phyloP scores from a whole-genome alignment of 2,888 invertebrate genomes.

The Dastarcus helophoroides region DNA sequence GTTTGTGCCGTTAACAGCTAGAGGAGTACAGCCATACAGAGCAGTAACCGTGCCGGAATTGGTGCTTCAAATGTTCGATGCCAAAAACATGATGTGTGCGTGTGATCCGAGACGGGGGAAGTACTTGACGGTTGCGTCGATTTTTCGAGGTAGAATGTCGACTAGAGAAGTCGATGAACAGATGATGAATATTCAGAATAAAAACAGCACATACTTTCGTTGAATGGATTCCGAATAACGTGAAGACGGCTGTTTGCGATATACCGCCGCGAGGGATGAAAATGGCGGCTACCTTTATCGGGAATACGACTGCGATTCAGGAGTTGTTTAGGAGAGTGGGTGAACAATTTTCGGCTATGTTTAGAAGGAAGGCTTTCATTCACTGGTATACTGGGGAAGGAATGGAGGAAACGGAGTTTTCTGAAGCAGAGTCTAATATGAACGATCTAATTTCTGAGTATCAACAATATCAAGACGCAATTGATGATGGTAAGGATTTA shows the following conservation, averaged over 20 bases:
- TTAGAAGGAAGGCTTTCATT: constrained; percentile 61
- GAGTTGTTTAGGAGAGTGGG: constrained; percentile 59
- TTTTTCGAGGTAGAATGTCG: constrained; percentile 63
- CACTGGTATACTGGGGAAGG: constrained; percentile 70
- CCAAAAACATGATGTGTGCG: constrained; percentile 82
- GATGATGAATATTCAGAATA: constrained; percentile 56
- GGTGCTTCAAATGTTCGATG: constrained; percentile 72
- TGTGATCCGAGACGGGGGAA: constrained; percentile 71
- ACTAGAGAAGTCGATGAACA: constrained; percentile 48
- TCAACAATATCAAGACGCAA: constrained; percentile 62
- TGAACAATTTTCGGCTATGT: constrained; percentile 49
- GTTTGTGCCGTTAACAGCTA: constrained; percentile 50
- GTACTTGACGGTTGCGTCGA: constrained; percentile 74
- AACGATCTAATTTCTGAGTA: constrained; percentile 62
- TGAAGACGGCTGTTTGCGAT: constrained; percentile 61
- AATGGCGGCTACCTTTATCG: constrained; percentile 57
- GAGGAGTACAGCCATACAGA: constrained; percentile 55
- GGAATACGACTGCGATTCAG: constrained; percentile 54
- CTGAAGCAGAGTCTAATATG: constrained; percentile 65
- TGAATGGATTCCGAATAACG: constrained; percentile 58
- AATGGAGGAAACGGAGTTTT: constrained; percentile 63
- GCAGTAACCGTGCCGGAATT: constrained; percentile 66
- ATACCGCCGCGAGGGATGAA: constrained; percentile 58
- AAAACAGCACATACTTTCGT: constrained; percentile 56
- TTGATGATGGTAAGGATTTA: too few relatives aligned